A percentile compares a stretch with the other conserved stretches of the same genome.
phyloP scores from a whole-genome alignment of 1,140 invertebrate species.

The Hestina assimilis region DNA sequence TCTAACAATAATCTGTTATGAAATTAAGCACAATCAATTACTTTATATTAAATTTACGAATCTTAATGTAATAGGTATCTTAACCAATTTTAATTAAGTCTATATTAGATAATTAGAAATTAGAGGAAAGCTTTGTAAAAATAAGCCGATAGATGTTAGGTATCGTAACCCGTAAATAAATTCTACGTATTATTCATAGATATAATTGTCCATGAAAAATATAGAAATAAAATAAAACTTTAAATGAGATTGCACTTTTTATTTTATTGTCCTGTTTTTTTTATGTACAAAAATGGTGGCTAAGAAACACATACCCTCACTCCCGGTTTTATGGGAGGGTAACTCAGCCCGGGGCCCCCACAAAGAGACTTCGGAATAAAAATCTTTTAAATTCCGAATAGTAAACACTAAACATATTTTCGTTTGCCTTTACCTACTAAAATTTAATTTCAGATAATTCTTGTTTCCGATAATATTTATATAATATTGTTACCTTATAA shows the following conservation, averaged over 20 bases:
- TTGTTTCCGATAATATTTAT: too few species aligned
- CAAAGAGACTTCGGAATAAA: too few species aligned
- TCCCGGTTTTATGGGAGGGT: too few species aligned
- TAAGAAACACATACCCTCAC: background rate
- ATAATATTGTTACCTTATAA: too few species aligned
- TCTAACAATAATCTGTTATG: background rate
- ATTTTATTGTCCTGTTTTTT: background rate
- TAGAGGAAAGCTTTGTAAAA: conserved; percentile 5
- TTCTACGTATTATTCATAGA: conserved; percentile 14
- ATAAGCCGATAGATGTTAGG: conserved; percentile 5
- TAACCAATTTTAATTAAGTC: conserved; percentile 2
- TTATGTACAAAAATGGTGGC: background rate
- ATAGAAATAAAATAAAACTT: conserved; percentile 14
- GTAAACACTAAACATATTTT: too few species aligned
- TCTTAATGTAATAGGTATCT: background rate
- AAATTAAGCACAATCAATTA: background rate
- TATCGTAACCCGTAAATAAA: conserved; percentile 10
- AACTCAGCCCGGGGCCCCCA: too few species aligned
- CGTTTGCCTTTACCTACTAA: too few species aligned
- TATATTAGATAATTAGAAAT: background rate
- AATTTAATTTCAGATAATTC: too few species aligned
- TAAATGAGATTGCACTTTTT: background rate
- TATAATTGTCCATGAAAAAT: conserved; percentile 10
- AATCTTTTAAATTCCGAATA: too few species aligned
- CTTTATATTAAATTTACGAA: background rate